Base-by-base conservation (phyloP, 2,797 vertebrate genomes). In the Epinephelus awoara region DNA sequence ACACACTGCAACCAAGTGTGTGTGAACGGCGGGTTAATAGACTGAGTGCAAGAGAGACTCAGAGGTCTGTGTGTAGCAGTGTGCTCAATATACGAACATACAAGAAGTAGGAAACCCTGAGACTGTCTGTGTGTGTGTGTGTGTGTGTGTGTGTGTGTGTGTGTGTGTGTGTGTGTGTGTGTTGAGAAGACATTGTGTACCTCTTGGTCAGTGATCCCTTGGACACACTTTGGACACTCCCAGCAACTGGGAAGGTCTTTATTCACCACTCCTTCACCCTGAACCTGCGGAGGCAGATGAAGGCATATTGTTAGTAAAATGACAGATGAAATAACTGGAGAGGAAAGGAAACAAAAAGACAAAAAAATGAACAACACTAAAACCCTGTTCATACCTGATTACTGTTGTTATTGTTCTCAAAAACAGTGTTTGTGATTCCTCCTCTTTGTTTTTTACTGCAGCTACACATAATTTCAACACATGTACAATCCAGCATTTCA, bases 221-320 rank as follows among this genome's bases (percentile, higher is more conserved):
- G 94, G 77, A 98, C 96, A 94, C 98, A 99, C 82, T 97, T 99
- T 2, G 98, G 98, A 88, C 98, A 99, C 80, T 99, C 98, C 98
- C 98, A 99, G 91, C 98, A 99, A 90, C 98, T 99, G 6, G 98
- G 98, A 81, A 99, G 94, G 88, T 99, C 98, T 75, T 98, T 97
- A 1, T 98, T 99, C 70, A 99, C 94, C 68, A 98, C 89, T 8
- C 98, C 98, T 76, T 99, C 97, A 59, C 98, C 97, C 50, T 96
- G 94, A 89, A 98, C 95, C 98, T 99, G 88, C 0, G 84, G 59
- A 58, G 0, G 18, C 1, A 80, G n/a, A 80, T 0, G 11, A n/a
- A 77, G 34, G 72, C 7, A 29, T 12, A 23, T 13, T 15, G 47
- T 49, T 2, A 44, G 62, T 56, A 4, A 25, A 25, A 19, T 3